Conservation (phyloP, 37 sponge, comb jelly and placozoan species). For the Tethya wilhelma region DNA sequence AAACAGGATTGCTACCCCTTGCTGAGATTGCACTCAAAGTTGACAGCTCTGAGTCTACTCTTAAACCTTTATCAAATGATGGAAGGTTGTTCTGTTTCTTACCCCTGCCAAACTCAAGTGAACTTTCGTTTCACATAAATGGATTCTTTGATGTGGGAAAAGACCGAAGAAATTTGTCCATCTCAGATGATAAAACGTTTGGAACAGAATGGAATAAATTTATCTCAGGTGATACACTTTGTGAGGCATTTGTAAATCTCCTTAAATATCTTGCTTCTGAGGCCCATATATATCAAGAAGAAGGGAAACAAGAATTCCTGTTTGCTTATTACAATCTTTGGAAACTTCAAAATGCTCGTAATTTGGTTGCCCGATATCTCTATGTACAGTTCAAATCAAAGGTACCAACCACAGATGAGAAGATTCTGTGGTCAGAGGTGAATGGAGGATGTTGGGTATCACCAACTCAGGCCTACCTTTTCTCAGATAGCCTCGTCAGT, state of each 20-base stretch:
- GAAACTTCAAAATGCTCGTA: not conserved
- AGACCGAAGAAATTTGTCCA: slow-evolving; percentile 44
- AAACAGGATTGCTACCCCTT: slow-evolving; percentile 39
- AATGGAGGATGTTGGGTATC: slow-evolving; percentile 48
- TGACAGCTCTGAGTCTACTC: not conserved
- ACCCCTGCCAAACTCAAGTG: slow-evolving; percentile 47
- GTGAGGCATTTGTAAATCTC: slow-evolving; percentile 26
- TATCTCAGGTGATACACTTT: slow-evolving; percentile 41
- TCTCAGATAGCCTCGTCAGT: slow-evolving; percentile 1
- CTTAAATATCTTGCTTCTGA: slow-evolving; percentile 28
- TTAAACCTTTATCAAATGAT: not conserved
- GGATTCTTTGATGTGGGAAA: slow-evolving; percentile 66
- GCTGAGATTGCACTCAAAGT: slow-evolving; percentile 46
- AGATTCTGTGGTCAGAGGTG: slow-evolving; percentile 48
- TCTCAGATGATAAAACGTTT: slow-evolving; percentile 13
- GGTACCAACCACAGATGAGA: not conserved
- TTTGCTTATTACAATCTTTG: slow-evolving; percentile 51
- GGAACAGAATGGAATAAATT: slow-evolving; percentile 55
- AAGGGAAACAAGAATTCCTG: slow-evolving; percentile 23
- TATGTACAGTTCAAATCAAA: not conserved
- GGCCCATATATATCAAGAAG: not conserved
- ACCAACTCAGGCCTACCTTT: slow-evolving; percentile 24
- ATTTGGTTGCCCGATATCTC: not conserved
- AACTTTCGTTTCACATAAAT: slow-evolving; percentile 51
- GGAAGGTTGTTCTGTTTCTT: slow-evolving; percentile 64